Conservation (phyloP, 2,797 vertebrate genomes). For the Pangasius krempfi region DNA sequence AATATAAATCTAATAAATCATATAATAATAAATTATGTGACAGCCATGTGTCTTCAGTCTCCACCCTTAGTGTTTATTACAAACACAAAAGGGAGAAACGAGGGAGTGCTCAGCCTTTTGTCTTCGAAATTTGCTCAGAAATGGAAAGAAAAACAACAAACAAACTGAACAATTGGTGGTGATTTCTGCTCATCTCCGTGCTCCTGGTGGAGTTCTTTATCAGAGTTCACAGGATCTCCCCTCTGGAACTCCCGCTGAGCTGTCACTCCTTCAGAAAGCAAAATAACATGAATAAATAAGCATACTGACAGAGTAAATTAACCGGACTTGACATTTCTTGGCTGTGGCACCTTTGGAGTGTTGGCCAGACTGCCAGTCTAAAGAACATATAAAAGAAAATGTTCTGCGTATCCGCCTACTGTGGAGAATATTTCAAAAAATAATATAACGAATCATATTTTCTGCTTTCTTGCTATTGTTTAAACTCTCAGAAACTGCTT, state of each 20-base stretch:
- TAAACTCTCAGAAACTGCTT: neutral
- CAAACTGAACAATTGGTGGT: constrained; percentile 55
- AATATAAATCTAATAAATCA: constrained; percentile 21
- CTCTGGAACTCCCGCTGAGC: constrained; percentile 46
- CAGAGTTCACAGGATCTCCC: constrained; percentile 57
- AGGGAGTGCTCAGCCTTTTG: constrained; percentile 58
- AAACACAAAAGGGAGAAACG: constrained; percentile 61
- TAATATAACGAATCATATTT: neutral
- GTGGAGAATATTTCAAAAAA: neutral
- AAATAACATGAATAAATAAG: constrained; percentile 57
- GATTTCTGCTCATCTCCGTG: constrained; percentile 41
- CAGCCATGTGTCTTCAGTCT: constrained; percentile 30
- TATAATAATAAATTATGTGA: constrained; percentile 40
- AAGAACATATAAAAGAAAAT: constrained; percentile 14
- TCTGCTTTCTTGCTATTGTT: neutral
- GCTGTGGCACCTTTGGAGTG: constrained; percentile 38
- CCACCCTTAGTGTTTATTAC: constrained; percentile 66
- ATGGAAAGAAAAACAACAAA: constrained; percentile 47
- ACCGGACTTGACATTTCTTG: constrained; percentile 58
- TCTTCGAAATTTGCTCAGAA: constrained; percentile 56
- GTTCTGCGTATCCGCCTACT: neutral
- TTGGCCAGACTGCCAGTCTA: constrained; percentile 36
- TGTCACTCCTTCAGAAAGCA: constrained; percentile 48
- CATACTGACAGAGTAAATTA: constrained; percentile 50
- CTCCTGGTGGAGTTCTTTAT: constrained; percentile 65